Percentiles rank a stretch among this genome's conserved stretches.
These are phyloP conservation scores for Hipparchia sbordonii DNA, from an alignment of 2,888 invertebrate species.

Conservation along the genomic window DNA sequence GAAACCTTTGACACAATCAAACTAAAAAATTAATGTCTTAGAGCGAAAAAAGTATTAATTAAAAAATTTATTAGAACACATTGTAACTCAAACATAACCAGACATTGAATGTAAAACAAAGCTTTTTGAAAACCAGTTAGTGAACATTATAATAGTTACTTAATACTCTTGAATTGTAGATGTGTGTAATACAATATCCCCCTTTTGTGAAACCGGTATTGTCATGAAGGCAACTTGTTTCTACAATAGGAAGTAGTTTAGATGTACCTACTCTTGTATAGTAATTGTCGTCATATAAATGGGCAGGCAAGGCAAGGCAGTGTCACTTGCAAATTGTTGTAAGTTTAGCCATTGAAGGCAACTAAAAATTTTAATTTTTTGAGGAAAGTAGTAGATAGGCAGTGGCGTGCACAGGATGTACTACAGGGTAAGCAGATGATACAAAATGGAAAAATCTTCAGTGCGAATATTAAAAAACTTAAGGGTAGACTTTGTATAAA, in stretches of 20 bases:
- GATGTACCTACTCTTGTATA: conserved; percentile 8
- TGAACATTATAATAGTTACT: conserved; percentile 48
- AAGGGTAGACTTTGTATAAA: no score
- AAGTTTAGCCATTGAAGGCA: not conserved
- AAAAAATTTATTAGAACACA: conserved; percentile 39
- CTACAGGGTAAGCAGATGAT: no score
- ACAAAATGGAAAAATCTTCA: no score
- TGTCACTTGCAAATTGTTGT: conserved; percentile 14
- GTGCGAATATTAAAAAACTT: no score
- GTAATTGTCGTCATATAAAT: conserved; percentile 29
- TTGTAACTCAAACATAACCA: conserved; percentile 47
- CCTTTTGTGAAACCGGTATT: conserved; percentile 47
- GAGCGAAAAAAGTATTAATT: not conserved
- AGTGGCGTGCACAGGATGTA: no score
- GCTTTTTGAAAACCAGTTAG: conserved; percentile 61
- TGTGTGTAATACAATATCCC: conserved; percentile 47
- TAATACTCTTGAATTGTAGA: conserved; percentile 47
- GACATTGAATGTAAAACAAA: conserved; percentile 55
- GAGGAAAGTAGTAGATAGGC: no score
- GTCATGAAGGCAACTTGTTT: conserved; percentile 35
- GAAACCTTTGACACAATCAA: not conserved
- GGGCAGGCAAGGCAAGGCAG: conserved; percentile 5
- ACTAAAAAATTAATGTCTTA: not conserved
- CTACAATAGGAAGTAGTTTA: conserved; percentile 34
- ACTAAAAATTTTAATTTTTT: no score